A percentile compares a stretch with the other conserved stretches of the same genome.
These are phyloP conservation scores for Epizoanthus scotinus DNA, from an alignment of 92 coral and sea anemone species.

Conservation along the genomic window DNA sequence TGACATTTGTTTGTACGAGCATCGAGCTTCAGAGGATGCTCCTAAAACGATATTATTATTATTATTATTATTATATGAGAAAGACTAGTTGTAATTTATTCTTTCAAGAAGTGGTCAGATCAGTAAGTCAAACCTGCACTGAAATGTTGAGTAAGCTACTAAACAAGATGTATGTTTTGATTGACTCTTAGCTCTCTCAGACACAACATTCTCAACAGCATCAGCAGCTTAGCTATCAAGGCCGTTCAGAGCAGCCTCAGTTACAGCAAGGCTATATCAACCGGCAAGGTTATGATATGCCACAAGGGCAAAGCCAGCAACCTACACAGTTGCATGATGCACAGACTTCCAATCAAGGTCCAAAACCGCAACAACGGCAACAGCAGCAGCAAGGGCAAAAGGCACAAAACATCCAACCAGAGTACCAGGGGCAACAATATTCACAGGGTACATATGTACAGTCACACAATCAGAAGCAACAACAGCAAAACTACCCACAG, in stretches of 20 bases:
- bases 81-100: too few relatives aligned
- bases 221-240: constrained; percentile 3
- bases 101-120: too few relatives aligned
- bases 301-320: constrained; percentile 12
- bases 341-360: background rate
- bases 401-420: background rate
- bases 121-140: too few relatives aligned
- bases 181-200: background rate
- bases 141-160: background rate
- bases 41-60: too few relatives aligned
- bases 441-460: constrained; percentile 27
- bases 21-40: too few relatives aligned
- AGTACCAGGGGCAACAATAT: constrained; percentile 25
- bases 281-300: constrained; percentile 25
- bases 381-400: constrained; percentile 13
- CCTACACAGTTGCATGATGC: background rate
- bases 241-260: background rate
- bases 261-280: background rate
- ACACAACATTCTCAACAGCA: background rate
- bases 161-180: background rate
- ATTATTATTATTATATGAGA: too few relatives aligned
- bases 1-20: too few relatives aligned
- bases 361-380: background rate
- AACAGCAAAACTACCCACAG: background rate
- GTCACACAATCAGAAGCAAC: background rate